These are phyloP conservation scores for Euborellia annulipes DNA, from an alignment of 1,140 invertebrate genomes.

Conservation along the genomic window DNA sequence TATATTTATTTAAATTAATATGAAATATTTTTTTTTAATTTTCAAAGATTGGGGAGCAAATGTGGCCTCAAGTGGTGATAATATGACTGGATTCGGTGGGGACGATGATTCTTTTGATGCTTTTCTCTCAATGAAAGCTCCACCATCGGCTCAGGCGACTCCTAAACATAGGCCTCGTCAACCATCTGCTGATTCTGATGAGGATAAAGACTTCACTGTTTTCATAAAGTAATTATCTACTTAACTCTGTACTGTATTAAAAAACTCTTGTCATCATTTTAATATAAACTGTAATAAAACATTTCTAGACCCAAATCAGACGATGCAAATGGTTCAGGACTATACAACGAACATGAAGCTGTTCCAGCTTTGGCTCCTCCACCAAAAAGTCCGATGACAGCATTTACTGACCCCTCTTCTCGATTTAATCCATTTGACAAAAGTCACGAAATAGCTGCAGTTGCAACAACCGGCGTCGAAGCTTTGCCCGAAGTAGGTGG, in stretches of 20 bases:
- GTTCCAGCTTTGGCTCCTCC: slow-evolving; percentile 63
- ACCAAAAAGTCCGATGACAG: slow-evolving; percentile 34
- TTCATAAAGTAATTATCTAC: slow-evolving; percentile 50
- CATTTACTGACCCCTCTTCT: slow-evolving; percentile 33
- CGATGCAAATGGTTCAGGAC: slow-evolving; percentile 17
- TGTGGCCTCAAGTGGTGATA: slow-evolving; percentile 23
- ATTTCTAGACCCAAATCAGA: slow-evolving; percentile 22
- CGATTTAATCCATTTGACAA: slow-evolving; percentile 70
- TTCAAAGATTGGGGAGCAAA: slow-evolving; percentile 47
- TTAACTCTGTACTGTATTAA: no score
- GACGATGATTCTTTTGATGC: slow-evolving; percentile 59
- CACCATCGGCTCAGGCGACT: slow-evolving; percentile 33
- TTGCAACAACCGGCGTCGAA: slow-evolving; percentile 16
- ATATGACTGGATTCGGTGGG: slow-evolving; percentile 39
- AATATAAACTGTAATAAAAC: no score
- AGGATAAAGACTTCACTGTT: slow-evolving; percentile 57
- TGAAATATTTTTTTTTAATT: no score
- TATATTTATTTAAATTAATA: no score
- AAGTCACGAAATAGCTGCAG: slow-evolving; percentile 33
- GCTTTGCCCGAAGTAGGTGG: background rate
- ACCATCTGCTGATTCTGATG: slow-evolving; percentile 58
- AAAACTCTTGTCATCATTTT: no score
- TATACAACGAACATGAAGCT: slow-evolving; percentile 11
- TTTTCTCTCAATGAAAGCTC: slow-evolving; percentile 63
- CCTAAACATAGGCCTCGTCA: background rate